Conservation (phyloP, 2,113 vertebrate genomes). For the sheep (Ovis aries) region DNA sequence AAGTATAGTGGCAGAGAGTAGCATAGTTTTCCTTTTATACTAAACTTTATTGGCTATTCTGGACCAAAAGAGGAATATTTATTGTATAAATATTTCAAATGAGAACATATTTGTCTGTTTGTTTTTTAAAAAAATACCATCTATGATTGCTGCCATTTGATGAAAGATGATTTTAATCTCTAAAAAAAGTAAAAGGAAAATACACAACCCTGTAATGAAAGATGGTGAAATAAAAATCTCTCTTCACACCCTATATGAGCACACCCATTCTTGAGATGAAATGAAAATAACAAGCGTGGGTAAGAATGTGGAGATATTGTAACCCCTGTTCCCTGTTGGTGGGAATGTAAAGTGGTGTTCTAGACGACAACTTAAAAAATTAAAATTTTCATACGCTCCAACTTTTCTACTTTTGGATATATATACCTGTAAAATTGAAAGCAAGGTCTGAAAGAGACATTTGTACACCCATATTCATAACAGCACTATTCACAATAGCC, state of each 20-base stretch:
- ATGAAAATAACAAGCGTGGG: not conserved
- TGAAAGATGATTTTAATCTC: not conserved
- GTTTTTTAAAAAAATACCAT: not conserved
- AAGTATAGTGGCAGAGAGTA: not conserved
- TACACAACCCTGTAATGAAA: not conserved
- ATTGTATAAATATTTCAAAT: not conserved
- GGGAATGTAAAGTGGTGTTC: not conserved
- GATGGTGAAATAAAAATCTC: not conserved
- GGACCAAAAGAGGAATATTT: not conserved
- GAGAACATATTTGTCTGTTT: not conserved
- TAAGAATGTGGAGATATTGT: not conserved
- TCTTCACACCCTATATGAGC: not conserved
- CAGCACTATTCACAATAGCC: not conserved
- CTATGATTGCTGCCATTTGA: not conserved
- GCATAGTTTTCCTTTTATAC: not conserved
- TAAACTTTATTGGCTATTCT: not conserved
- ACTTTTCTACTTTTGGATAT: not conserved
- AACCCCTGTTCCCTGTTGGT: not conserved
- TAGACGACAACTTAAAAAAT: not conserved
- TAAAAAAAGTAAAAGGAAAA: not conserved
- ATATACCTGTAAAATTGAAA: not conserved
- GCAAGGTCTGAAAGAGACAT: not conserved
- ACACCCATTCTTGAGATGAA: not conserved
- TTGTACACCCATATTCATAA: not conserved
- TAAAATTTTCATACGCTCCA: not conserved